Percentiles rank a stretch among this genome's conserved stretches.
Conservation (phyloP, 2,888 invertebrate species). For the Halictus quadricinctus region DNA sequence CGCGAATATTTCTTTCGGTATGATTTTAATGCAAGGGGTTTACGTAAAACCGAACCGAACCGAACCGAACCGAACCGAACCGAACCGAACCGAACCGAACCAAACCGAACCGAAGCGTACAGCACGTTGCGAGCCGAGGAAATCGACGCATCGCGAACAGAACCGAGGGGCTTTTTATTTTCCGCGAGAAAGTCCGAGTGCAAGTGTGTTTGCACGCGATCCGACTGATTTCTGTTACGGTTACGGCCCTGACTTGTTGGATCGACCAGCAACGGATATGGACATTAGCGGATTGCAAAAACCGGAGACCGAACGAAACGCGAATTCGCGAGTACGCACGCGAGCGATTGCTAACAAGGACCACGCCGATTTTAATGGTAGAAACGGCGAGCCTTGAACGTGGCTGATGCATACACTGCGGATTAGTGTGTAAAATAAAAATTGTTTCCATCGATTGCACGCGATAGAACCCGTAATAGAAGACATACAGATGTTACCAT, state of each 20-base stretch:
- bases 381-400: not conserved
- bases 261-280: slow-evolving; percentile 45
- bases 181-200: slow-evolving; percentile 32
- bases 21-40: slow-evolving; percentile 4
- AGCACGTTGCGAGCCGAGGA: not conserved
- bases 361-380: not conserved
- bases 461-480: no score
- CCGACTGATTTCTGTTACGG: slow-evolving; percentile 17
- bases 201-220: slow-evolving; percentile 12
- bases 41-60: not conserved
- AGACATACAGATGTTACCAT: no score
- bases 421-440: no score
- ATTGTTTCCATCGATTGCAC: no score
- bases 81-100: not conserved
- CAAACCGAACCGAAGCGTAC: not conserved
- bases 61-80: not conserved
- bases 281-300: slow-evolving; percentile 18
- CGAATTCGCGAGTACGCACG: slow-evolving; percentile 30
- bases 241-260: slow-evolving; percentile 52
- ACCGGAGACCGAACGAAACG: slow-evolving; percentile 31
- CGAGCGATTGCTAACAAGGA: slow-evolving; percentile 18
- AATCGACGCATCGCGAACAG: not conserved
- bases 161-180: not conserved
- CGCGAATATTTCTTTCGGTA: slow-evolving; percentile 29
- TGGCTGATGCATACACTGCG: not conserved